A percentile compares a stretch with the other conserved stretches of the same genome.
phyloP scores from a whole-genome alignment of 2,888 invertebrate genomes.

The Oxyteleia sp. region DNA sequence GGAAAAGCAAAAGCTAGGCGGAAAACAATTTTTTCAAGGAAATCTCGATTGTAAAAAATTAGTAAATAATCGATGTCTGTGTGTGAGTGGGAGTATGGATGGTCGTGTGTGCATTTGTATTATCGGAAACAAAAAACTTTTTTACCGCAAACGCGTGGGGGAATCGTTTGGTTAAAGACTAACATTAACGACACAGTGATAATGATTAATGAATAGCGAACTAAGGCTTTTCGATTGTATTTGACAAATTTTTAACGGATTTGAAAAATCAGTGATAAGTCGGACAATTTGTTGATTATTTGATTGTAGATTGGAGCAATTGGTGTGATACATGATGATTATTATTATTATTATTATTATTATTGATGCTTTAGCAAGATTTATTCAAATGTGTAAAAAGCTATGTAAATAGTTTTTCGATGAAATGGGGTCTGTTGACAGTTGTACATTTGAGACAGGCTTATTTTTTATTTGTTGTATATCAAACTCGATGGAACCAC shows the following conservation, averaged over 20 bases:
- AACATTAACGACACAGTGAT: not conserved
- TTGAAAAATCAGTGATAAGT: constrained; percentile 14
- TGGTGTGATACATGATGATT: constrained; percentile 31
- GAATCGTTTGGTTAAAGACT: constrained; percentile 8
- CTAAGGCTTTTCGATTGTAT: constrained; percentile 7
- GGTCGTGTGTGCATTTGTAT: constrained; percentile 47
- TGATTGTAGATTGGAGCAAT: constrained; percentile 35
- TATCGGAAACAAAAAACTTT: constrained; percentile 42
- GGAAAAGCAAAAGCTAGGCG: not conserved
- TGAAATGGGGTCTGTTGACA: constrained; percentile 51
- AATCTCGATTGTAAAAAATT: constrained; percentile 59
- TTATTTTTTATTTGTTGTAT: constrained; percentile 70
- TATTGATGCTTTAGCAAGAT: constrained; percentile 53
- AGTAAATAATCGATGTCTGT: constrained; percentile 8
- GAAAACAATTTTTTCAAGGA: constrained; percentile 21
- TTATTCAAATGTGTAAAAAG: constrained; percentile 80
- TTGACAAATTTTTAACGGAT: constrained; percentile 39
- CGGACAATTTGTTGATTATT: constrained; percentile 10
- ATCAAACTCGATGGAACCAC: constrained; percentile 49
- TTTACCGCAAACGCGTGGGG: constrained; percentile 26
- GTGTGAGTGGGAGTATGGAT: constrained; percentile 29
- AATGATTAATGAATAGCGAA: not conserved
- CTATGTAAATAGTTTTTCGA: constrained; percentile 82
- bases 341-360: not conserved
- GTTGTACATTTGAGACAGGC: constrained; percentile 65